These are phyloP conservation scores for Rhizoglyphus robini DNA, from an alignment of 1,140 invertebrate species.

Conservation along the genomic window DNA sequence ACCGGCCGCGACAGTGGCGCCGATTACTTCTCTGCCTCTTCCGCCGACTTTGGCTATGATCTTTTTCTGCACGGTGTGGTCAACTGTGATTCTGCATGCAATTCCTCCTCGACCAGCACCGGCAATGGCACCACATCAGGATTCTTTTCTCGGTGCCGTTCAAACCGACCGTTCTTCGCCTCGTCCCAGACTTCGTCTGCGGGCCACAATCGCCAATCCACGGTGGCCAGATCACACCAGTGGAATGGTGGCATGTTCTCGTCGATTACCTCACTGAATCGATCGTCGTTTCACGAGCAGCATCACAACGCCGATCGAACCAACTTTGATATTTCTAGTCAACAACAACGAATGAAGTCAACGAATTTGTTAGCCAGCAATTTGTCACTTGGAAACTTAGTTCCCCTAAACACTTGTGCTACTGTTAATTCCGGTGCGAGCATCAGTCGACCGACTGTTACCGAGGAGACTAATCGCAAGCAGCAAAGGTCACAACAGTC, in stretches of 20 bases:
- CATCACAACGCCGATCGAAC: neutral
- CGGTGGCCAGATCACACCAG: too few species aligned
- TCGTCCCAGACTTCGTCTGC: too few species aligned
- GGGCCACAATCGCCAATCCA: too few species aligned
- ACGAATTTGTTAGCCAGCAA: neutral
- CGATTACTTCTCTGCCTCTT: slow-evolving; percentile 1
- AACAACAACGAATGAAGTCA: neutral
- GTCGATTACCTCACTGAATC: slow-evolving; percentile 3
- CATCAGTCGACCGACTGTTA: neutral
- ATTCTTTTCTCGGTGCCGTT: neutral
- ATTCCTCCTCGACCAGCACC: neutral
- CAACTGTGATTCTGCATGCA: neutral
- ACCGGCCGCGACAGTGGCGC: neutral
- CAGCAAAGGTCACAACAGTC: neutral
- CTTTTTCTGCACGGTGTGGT: slow-evolving; percentile 1
- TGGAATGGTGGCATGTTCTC: too few species aligned
- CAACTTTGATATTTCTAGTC: neutral
- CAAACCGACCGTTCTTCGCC: neutral
- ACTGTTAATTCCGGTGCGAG: neutral
- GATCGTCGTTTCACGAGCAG: neutral
- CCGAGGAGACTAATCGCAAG: neutral
- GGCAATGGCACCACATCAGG: neutral
- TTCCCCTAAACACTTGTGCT: neutral
- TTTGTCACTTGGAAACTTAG: neutral
- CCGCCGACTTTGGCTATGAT: slow-evolving; percentile 7